These are phyloP conservation scores for Zaprionus ornatus DNA, from an alignment of 1,140 invertebrate genomes.

Conservation along the genomic window DNA sequence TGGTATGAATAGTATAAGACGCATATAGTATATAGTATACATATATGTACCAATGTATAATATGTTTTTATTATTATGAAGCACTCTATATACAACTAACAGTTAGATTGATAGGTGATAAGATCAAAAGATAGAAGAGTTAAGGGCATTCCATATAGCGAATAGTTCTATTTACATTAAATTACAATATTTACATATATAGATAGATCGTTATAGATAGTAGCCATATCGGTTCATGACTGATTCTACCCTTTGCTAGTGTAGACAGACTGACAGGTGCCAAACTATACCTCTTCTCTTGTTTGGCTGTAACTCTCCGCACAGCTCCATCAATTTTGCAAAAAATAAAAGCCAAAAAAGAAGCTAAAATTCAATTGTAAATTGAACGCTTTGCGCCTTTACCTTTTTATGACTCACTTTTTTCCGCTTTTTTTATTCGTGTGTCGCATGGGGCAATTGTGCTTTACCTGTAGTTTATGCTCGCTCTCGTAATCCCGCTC, in stretches of 20 bases:
- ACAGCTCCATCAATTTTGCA: background rate
- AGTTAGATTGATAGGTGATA: no score
- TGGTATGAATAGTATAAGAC: no score
- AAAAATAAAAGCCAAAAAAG: slow-evolving; percentile 12
- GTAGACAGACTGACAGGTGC: background rate
- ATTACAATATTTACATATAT: no score
- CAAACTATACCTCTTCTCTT: background rate
- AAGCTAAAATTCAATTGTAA: slow-evolving; percentile 21
- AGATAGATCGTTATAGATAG: no score
- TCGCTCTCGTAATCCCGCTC: slow-evolving; percentile 17
- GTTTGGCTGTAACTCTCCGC: background rate
- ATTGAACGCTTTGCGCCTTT: slow-evolving; percentile 32
- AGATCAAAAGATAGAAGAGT: no score
- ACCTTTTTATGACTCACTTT: slow-evolving; percentile 44
- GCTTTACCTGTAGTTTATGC: slow-evolving; percentile 68
- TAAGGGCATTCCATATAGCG: no score
- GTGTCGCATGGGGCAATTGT: slow-evolving; percentile 54
- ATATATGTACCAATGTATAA: no score
- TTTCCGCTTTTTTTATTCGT: slow-evolving; percentile 35
- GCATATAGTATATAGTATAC: no score
- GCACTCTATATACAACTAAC: no score
- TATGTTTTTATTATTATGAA: no score
- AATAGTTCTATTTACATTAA: no score
- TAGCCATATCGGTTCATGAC: background rate
- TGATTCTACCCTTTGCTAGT: background rate